Evolutionary conservation across 2,888 invertebrate species (phyloP), one percentile per base, ranked within the genome.

Genomic region (Cheilosia urbana): DNA sequence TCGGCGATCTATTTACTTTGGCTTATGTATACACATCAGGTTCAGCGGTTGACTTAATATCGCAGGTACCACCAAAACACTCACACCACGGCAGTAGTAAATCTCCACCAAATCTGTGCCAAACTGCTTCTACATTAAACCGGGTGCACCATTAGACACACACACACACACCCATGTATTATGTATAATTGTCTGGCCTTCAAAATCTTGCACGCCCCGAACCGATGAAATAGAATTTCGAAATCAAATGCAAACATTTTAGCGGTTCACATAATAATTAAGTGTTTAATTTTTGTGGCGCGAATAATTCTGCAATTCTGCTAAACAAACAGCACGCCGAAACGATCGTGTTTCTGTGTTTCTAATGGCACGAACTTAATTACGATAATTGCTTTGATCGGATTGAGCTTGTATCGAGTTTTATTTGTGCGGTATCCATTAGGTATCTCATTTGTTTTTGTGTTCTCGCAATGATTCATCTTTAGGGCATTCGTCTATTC

Each of bases 51-150:
- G 55, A 73, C 51, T 62, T 45, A 53, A 62, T 42, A 30, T 60
- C 0, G 45, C 42, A 24, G 30, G 11, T 17, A 45, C 15, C n/a
- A 30, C 63, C 37, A 53, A 47, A 9, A 30, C 2, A 47, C 55
- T 17, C 45, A 45, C 45, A 47, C 45, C 2, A 47, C 45, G n/a
- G 7, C n/a, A 37, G 30, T 13, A 45, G 2, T 45, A 40, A 24
- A 65, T 49, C 27, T 53, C 51, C 17, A 53, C 51, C 13, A 42
- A 65, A 65, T 34, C 49, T 49, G 49, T 65, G 65, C 65, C 30
- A 63, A 63, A 49, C 47, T 17, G 6, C n/a, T 9, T 15, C 1
- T 47, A 9, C 13, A 49, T 15, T 4, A 34, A 34, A 45, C 21
- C 19, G 63, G 7, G 55, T 9, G 9, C 30, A 37, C 15, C 21